Base-by-base conservation (phyloP, 2,113 vertebrate genomes). In the Nothobranchius kuhntae region DNA sequence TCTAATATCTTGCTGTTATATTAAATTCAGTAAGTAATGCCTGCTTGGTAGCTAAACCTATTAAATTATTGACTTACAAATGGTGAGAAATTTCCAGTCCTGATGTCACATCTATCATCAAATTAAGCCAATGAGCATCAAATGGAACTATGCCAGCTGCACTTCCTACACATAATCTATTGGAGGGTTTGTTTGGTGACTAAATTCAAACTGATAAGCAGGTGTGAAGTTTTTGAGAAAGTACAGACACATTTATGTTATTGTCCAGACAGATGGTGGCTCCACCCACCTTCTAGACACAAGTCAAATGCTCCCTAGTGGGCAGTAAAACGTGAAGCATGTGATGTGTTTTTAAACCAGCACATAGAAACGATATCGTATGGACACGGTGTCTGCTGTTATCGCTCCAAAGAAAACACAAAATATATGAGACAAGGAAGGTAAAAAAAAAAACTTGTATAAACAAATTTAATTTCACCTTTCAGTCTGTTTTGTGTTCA, bases 191-290 rank as follows among this genome's bases (percentile, higher is more conserved):
- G 17, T 17, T 42, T 51, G 24, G 50, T n/a, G 14, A 59, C 47
- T 47, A 7, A 75, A 81, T 71, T 54, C 52, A 81, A 73, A 71
- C 35, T 61, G 77, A 81, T 65, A 81, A 62, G 55, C 40, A 17
- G 17, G 53, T 52, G 64, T 72, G 53, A 26, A 38, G 13, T 10
- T 50, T 8, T 47, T 55, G 61, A 61, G 61, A 63, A 67, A 66
- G 66, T 52, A 15, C 59, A 38, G 38, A 62, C 57, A 48, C 62
- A 53, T 67, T 58, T 54, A 24, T 77, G 26, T 9, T 40, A 57
- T 54, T 50, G 61, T 44, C 61, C 21, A 36, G 51, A 36, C 61
- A 9, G 48, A 75, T 12, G 45, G 55, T 56, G 36, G 26, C 58
- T 69, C 36, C 64, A 10, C 35, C 59, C 48, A 51, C 61, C 46